A percentile compares a stretch with the other conserved stretches of the same genome.
Conservation (phyloP, 2,113 vertebrate genomes). For the Nestor notabilis region DNA sequence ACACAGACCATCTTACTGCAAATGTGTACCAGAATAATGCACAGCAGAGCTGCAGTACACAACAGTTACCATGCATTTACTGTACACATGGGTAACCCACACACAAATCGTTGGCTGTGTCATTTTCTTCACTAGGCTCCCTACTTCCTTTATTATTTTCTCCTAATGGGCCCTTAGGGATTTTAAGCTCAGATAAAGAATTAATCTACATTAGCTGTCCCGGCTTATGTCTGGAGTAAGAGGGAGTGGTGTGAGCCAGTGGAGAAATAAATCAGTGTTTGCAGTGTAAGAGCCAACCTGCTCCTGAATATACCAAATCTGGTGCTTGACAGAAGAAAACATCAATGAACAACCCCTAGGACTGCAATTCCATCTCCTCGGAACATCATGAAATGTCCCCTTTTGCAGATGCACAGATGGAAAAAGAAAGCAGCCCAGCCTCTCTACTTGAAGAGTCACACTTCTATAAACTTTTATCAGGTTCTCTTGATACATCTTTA, state of each 20-base stretch:
- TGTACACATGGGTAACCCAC: background rate
- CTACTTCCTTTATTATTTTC: background rate
- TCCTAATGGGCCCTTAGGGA: background rate
- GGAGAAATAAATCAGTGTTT: background rate
- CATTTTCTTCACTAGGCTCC: background rate
- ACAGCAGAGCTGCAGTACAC: background rate
- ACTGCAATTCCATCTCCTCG: background rate
- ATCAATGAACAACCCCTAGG: background rate
- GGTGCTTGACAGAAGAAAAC: background rate
- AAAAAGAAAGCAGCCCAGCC: background rate
- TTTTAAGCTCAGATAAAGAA: slow-evolving; percentile 25
- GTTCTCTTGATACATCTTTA: background rate
- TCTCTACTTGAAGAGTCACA: background rate
- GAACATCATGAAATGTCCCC: background rate
- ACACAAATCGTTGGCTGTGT: background rate
- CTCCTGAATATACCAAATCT: background rate
- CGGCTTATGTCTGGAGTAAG: background rate
- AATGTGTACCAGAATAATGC: background rate
- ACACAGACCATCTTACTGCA: background rate
- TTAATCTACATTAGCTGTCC: slow-evolving; percentile 41
- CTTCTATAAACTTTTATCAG: background rate
- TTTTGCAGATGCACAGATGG: background rate
- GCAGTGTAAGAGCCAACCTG: background rate
- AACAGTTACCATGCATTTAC: background rate
- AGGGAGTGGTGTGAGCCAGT: background rate